phyloP scores from a whole-genome alignment of 2,113 vertebrate species.

The Embiotoca jacksoni region DNA sequence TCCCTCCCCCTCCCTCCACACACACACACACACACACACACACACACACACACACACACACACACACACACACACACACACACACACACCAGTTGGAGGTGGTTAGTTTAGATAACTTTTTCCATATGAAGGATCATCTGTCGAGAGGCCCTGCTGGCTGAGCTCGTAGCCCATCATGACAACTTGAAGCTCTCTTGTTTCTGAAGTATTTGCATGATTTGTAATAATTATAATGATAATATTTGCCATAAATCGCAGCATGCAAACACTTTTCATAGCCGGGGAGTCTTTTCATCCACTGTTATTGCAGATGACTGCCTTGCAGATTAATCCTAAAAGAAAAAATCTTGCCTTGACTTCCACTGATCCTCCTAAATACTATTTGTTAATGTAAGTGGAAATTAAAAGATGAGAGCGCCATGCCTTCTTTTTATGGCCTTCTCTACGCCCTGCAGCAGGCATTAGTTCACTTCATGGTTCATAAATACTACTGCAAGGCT shows the following conservation, averaged over 20 bases:
- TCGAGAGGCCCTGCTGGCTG: neutral
- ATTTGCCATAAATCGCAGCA: neutral
- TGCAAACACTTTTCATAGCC: neutral
- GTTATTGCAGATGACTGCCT: too few relatives aligned
- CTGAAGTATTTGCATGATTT: too few relatives aligned
- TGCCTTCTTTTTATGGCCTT: neutral
- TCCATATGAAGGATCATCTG: conserved; percentile 30
- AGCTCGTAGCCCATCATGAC: neutral
- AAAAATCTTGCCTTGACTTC: too few relatives aligned
- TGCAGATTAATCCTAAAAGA: too few relatives aligned
- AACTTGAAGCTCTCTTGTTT: too few relatives aligned
- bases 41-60: conserved; percentile 3
- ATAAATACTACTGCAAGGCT: neutral
- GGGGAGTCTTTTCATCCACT: too few relatives aligned
- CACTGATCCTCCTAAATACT: neutral
- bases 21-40: neutral
- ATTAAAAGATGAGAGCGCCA: neutral
- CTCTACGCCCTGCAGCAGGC: neutral
- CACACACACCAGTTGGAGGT: neutral
- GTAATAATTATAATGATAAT: neutral
- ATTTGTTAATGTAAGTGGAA: neutral
- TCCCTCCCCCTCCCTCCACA: neutral
- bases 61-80: neutral
- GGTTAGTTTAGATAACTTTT: conserved; percentile 32
- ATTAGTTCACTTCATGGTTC: neutral